Evolutionary conservation across 2,888 invertebrate genomes (phyloP).

Genomic region (Ornithoptera alexandrae): DNA sequence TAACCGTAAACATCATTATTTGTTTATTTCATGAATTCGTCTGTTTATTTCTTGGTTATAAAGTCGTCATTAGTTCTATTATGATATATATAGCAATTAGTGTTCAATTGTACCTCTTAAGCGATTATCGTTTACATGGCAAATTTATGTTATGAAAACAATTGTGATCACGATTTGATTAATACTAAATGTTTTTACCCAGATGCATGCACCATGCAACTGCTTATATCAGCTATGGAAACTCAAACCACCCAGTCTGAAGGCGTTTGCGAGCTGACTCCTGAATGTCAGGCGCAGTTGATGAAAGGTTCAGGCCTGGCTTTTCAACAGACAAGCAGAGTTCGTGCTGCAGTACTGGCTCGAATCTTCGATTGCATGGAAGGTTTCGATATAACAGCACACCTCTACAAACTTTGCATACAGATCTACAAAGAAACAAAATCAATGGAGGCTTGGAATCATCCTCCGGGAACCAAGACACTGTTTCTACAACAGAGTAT

Average conservation of each 20-base stretch:
- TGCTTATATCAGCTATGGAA: slow-evolving; percentile 72
- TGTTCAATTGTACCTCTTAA: not conserved
- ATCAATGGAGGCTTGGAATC: slow-evolving; percentile 70
- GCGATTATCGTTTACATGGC: not conserved
- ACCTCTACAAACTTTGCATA: slow-evolving; percentile 71
- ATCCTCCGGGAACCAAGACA: slow-evolving; percentile 68
- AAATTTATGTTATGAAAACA: not conserved
- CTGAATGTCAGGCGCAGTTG: slow-evolving; percentile 64
- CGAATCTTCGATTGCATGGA: slow-evolving; percentile 70
- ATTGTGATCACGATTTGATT: not conserved
- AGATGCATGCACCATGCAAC: slow-evolving; percentile 75
- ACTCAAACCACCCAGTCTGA: slow-evolving; percentile 62
- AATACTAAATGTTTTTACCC: slow-evolving; percentile 32
- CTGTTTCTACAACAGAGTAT: slow-evolving; percentile 74
- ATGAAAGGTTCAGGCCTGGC: slow-evolving; percentile 67
- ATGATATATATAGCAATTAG: not conserved
- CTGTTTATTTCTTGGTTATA: not conserved
- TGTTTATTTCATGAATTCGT: not conserved
- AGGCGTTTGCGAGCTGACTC: slow-evolving; percentile 60
- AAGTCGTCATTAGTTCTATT: not conserved
- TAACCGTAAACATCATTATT: not conserved
- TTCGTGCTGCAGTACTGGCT: slow-evolving; percentile 57
- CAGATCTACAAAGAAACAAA: slow-evolving; percentile 72
- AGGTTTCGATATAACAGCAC: slow-evolving; percentile 59
- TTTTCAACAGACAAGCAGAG: slow-evolving; percentile 67